phyloP scores from a whole-genome alignment of 2,888 invertebrate species.

The Philereme transversata region DNA sequence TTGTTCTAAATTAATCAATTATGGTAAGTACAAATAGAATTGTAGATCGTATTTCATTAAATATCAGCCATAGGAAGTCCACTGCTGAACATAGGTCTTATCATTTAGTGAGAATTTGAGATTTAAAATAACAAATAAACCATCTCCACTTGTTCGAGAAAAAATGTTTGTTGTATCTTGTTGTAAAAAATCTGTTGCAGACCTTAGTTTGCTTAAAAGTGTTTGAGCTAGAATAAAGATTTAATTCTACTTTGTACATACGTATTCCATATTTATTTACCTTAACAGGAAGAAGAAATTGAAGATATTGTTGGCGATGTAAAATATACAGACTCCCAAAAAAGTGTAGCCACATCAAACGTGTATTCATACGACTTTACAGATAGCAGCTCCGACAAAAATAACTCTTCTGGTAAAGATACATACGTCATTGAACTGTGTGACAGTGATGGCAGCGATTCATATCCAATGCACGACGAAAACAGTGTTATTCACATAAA shows the following conservation, averaged over 20 bases:
- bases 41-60: background rate
- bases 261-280: background rate
- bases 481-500: slow-evolving; percentile 48
- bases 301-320: slow-evolving; percentile 69
- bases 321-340: slow-evolving; percentile 70
- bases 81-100: no score
- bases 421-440: slow-evolving; percentile 71
- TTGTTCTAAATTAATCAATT: slow-evolving; percentile 67
- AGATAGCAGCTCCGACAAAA: slow-evolving; percentile 68
- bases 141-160: background rate
- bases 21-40: slow-evolving; percentile 61
- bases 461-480: slow-evolving; percentile 46
- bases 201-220: no score
- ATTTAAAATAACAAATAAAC: background rate
- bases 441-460: slow-evolving; percentile 66
- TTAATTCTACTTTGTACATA: no score
- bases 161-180: no score
- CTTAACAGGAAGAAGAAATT: slow-evolving; percentile 67
- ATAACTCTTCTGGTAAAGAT: slow-evolving; percentile 69
- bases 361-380: slow-evolving; percentile 70
- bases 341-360: slow-evolving; percentile 70
- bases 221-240: no score
- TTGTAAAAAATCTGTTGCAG: no score
- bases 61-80: no score
- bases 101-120: no score